Base-by-base conservation (phyloP, 1,140 invertebrate species). In the Octopus sinensis region DNA sequence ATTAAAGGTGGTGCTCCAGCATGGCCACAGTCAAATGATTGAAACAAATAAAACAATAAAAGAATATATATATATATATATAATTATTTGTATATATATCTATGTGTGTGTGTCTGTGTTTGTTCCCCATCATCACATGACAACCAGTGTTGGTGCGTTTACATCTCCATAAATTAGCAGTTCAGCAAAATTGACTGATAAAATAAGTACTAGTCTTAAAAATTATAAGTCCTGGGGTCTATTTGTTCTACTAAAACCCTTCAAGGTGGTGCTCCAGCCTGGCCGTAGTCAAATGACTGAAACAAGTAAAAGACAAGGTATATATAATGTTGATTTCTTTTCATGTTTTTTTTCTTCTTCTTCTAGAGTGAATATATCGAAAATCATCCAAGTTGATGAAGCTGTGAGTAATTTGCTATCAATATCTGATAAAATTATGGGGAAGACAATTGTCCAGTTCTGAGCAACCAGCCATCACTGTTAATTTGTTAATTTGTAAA, bases 331-430 rank as follows among this genome's bases (percentile, higher is more conserved):
- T 62, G 54, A 53, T 53, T 6, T 79, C 51, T 56, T n/a, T 53
- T n/a, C 23, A 76, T n/a, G 6, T 17, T 12, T 17, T 80, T 76
- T 23, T 82, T 76, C 23, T 78, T 78, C 62, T 30, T 53, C 75
- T 87, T 87, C 76, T 85, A 91, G 90, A 78, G 87, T 87, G 43
- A 91, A 90, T 82, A 87, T 91, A 68, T 86, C 88, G 3, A 88
- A 90, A 82, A 88, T 86, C 17, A 88, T 91, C 52, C 83, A 86
- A 13, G 79, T 91, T 78, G 90, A 91, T 51, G 85, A 86, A 23
- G 87, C 86, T 71, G 78, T 86, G 12, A 86, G 86, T 79, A 85
- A 86, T 7, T 82, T 91, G 78, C 68, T n/a, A 73, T 13, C 6
- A n/a, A 13, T 73, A n/a, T 7, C 68, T 10, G 7, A 73, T 6